These are phyloP conservation scores for Rhagonycha fulva DNA, from an alignment of 2,888 invertebrate species.

Conservation along the genomic window DNA sequence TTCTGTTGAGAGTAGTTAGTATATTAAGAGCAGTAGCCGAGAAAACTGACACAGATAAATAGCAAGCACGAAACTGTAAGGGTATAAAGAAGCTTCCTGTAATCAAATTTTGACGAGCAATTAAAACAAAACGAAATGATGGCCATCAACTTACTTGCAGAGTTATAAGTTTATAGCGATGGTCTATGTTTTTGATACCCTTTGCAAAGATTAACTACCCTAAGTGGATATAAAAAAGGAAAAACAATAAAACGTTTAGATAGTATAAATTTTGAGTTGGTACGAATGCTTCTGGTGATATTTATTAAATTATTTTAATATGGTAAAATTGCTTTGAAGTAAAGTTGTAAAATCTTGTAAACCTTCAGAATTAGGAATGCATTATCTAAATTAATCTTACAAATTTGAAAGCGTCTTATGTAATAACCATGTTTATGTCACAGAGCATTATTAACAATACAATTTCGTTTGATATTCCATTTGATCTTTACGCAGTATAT, in stretches of 20 bases:
- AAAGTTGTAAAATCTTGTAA: background rate
- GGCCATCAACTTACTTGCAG: conserved; percentile 52
- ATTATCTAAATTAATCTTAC: conserved; percentile 51
- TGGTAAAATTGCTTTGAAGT: background rate
- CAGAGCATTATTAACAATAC: conserved; percentile 46
- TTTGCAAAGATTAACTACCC: conserved; percentile 30
- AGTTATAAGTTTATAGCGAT: conserved; percentile 50
- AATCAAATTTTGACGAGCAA: conserved; percentile 57
- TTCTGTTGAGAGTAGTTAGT: background rate
- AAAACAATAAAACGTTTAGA: background rate
- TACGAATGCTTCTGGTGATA: background rate
- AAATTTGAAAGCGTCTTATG: conserved; percentile 44
- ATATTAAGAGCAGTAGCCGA: conserved; percentile 5
- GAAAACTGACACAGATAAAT: conserved; percentile 28
- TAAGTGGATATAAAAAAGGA: conserved; percentile 15
- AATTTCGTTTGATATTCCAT: conserved; percentile 47
- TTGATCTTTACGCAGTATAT: conserved; percentile 32
- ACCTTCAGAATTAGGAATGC: conserved; percentile 38
- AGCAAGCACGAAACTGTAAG: conserved; percentile 38
- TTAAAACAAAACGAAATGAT: conserved; percentile 56
- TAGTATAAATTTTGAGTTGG: background rate
- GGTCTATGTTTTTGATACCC: conserved; percentile 38
- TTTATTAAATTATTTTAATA: background rate
- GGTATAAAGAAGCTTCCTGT: conserved; percentile 52
- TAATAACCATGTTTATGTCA: conserved; percentile 47